These are phyloP conservation scores for Drosophila merina DNA, from an alignment of 2,888 invertebrate genomes.

Conservation along the genomic window DNA sequence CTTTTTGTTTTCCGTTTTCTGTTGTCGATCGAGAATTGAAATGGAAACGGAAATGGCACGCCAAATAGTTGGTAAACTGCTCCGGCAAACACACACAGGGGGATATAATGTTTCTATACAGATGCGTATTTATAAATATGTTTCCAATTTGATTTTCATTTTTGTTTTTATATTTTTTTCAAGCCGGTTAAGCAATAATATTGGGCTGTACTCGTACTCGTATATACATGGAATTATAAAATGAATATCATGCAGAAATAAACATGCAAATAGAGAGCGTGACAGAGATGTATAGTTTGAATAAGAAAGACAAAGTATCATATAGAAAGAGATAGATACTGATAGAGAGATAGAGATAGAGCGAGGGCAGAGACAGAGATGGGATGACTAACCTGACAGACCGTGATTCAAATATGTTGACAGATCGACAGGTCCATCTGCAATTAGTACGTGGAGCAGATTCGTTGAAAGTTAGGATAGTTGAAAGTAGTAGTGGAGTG, in stretches of 20 bases:
- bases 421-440: slow-evolving; percentile 84
- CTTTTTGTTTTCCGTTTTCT: slow-evolving; percentile 12
- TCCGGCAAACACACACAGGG: slow-evolving; percentile 27
- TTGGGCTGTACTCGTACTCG: slow-evolving; percentile 14
- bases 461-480: slow-evolving; percentile 57
- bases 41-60: slow-evolving; percentile 37
- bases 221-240: slow-evolving; percentile 45
- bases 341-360: slow-evolving; percentile 17
- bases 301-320: slow-evolving; percentile 32
- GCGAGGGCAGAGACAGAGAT: slow-evolving; percentile 53
- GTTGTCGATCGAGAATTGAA: slow-evolving; percentile 23
- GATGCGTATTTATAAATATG: slow-evolving; percentile 6
- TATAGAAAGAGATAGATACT: slow-evolving; percentile 4
- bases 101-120: background rate
- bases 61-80: slow-evolving; percentile 68
- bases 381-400: slow-evolving; percentile 84
- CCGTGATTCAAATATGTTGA: slow-evolving; percentile 84
- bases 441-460: slow-evolving; percentile 73
- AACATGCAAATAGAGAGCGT: slow-evolving; percentile 55
- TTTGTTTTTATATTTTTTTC: slow-evolving; percentile 30
- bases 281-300: slow-evolving; percentile 14
- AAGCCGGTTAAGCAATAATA: slow-evolving; percentile 46
- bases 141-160: slow-evolving; percentile 33
- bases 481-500: slow-evolving; percentile 22
- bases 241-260: slow-evolving; percentile 61